Base-by-base conservation (phyloP, 2,888 invertebrate genomes). In the Drosophila kambysellisi region DNA sequence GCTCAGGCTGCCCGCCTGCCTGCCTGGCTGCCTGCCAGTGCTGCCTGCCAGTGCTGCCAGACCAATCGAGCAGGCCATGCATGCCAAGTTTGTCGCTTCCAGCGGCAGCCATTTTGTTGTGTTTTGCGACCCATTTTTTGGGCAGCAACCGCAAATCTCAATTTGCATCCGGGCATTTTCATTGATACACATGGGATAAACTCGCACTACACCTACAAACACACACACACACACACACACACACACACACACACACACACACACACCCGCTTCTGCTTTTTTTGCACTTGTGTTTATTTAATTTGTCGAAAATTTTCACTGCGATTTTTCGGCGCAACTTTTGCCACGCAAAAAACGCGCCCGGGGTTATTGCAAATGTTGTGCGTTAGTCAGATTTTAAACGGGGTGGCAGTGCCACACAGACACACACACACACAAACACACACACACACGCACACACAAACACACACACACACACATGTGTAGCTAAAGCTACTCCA, bases 321-420 rank as follows among this genome's bases (percentile, higher is more conserved):
- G 86, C 79, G 76, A 81, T 87, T 87, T 87, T 83, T 70, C 20
- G 53, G 62, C 68, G 60, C 68, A 62, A 72, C 73, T 75, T 74
- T 70, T 68, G 33, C 37, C 25, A 53, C 53, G 68, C 39, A 74
- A 87, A 88, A 87, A 87, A 89, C 58, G 69, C 66, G 88, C 90
- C 79, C 33, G 81, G 75, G 87, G 91, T 66, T 79, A 82, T 82
- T 69, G 81, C 85, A 89, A 84, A 89, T 90, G 76, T 79, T 88
- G 77, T 85, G 83, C 83, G 79, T 83, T 89, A 89, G 91, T 88
- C 89, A 84, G 87, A 89, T 87, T 88, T 87, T 74, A 86, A 88
- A 76, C 79, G 82, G 64, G 60, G n/a, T 73, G 68, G 66, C 52
- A 52, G 12, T 37, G 74, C 43, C 75, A 53, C 50, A 61, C 75